A percentile compares a stretch with the other conserved stretches of the same genome.
These are phyloP conservation scores for Cladorhizidae sp. DNA, from an alignment of 37 sponge, comb jelly and placozoan species.

Conservation along the genomic window DNA sequence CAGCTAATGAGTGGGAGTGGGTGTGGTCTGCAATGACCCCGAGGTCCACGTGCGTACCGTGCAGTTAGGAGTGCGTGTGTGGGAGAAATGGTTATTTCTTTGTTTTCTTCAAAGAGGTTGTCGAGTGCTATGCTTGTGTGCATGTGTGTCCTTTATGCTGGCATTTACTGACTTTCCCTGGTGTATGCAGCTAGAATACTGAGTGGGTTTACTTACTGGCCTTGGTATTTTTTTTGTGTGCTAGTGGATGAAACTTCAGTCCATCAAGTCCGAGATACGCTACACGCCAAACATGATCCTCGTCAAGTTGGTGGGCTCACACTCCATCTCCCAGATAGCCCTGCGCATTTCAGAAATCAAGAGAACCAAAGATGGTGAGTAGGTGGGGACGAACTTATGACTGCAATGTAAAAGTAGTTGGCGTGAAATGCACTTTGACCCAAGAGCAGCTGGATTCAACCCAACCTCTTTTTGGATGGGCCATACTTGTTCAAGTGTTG, in stretches of 20 bases:
- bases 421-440: no score
- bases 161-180: not conserved
- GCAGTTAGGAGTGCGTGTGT: no score
- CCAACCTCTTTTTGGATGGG: not conserved
- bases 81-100: no score
- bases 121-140: no score
- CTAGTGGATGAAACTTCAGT: constrained; percentile 65
- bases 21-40: no score
- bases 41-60: no score
- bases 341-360: constrained; percentile 83
- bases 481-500: no score
- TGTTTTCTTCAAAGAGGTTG: no score
- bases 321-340: constrained; percentile 66
- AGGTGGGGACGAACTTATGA: constrained; percentile 68
- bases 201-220: not conserved
- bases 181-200: no score
- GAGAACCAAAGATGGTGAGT: constrained; percentile 87
- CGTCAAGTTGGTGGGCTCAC: constrained; percentile 75
- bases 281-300: constrained; percentile 87
- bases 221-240: not conserved
- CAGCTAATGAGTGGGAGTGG: no score
- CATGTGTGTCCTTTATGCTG: no score
- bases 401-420: no score
- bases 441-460: not conserved
- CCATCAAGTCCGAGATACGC: constrained; percentile 76